Percentiles rank a stretch among this genome's conserved stretches.
phyloP scores from a whole-genome alignment of 2,113 vertebrate genomes.

The Dicaeum eximium region DNA sequence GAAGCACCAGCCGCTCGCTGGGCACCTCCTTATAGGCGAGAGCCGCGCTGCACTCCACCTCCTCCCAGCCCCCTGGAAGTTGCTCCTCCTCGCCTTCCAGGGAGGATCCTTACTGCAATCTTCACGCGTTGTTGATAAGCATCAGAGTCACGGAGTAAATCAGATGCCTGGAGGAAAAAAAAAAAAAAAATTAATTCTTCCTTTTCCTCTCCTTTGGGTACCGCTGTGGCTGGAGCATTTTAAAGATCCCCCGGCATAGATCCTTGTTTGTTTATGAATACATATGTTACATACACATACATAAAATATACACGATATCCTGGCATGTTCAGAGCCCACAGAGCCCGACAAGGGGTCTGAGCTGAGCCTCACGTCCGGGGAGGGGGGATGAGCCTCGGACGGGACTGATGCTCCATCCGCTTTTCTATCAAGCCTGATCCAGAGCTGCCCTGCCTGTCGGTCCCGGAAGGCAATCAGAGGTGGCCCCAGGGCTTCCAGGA shows the following conservation, averaged over 20 bases:
- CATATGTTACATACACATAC: background rate
- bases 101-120: slow-evolving; percentile 54
- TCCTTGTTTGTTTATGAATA: background rate
- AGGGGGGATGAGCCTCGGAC: background rate
- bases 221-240: background rate
- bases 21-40: slow-evolving; percentile 77
- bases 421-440: background rate
- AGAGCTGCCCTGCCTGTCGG: background rate
- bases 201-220: background rate
- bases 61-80: slow-evolving; percentile 63
- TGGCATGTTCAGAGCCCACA: background rate
- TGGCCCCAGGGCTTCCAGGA: background rate
- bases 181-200: background rate
- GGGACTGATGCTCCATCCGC: background rate
- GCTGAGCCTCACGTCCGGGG: background rate
- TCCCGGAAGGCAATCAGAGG: background rate
- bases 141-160: slow-evolving; percentile 16
- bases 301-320: background rate
- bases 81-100: slow-evolving; percentile 64
- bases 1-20: slow-evolving; percentile 42
- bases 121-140: slow-evolving; percentile 37
- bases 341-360: background rate
- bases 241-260: background rate
- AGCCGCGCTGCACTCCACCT: slow-evolving; percentile 57
- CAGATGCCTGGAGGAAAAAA: background rate